Percentiles rank a stretch among this genome's conserved stretches.
Conservation (phyloP, 2,888 invertebrate genomes). For the Bombyx huttoni region DNA sequence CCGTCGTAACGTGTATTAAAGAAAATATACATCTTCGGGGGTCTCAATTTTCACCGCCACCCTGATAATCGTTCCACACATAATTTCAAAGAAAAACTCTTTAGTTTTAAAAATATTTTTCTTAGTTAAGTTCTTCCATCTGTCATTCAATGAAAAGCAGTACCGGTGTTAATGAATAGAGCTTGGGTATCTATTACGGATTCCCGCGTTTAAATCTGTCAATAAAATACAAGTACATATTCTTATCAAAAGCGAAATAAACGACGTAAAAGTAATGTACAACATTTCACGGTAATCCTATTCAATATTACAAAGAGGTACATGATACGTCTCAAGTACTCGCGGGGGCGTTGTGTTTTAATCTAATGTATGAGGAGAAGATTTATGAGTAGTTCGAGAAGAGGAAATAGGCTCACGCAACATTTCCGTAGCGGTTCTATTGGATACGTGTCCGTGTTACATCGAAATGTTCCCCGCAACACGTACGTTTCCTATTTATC, state of each 20-base stretch:
- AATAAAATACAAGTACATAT: too few species aligned
- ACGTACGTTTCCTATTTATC: constrained; percentile 42
- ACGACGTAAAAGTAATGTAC: background rate
- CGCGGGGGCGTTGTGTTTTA: constrained; percentile 33
- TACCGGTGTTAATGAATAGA: too few species aligned
- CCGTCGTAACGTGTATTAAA: too few species aligned
- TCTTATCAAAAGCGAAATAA: background rate
- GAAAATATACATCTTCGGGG: too few species aligned
- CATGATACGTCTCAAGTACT: constrained; percentile 4
- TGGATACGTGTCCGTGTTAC: constrained; percentile 48
- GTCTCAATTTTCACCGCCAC: too few species aligned
- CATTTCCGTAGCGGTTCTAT: constrained; percentile 42
- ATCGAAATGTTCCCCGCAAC: constrained; percentile 37
- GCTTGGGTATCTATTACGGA: too few species aligned
- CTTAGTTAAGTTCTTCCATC: too few species aligned
- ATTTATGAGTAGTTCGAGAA: constrained; percentile 46
- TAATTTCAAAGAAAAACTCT: too few species aligned
- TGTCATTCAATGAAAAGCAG: too few species aligned
- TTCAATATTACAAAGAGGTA: background rate
- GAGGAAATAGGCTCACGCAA: constrained; percentile 51
- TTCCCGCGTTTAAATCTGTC: too few species aligned
- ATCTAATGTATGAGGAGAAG: constrained; percentile 52
- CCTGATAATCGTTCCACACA: too few species aligned
- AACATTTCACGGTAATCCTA: background rate
- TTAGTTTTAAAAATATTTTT: too few species aligned